Base-by-base conservation (phyloP, 2,113 vertebrate genomes). In the Chloropsis hardwickii region DNA sequence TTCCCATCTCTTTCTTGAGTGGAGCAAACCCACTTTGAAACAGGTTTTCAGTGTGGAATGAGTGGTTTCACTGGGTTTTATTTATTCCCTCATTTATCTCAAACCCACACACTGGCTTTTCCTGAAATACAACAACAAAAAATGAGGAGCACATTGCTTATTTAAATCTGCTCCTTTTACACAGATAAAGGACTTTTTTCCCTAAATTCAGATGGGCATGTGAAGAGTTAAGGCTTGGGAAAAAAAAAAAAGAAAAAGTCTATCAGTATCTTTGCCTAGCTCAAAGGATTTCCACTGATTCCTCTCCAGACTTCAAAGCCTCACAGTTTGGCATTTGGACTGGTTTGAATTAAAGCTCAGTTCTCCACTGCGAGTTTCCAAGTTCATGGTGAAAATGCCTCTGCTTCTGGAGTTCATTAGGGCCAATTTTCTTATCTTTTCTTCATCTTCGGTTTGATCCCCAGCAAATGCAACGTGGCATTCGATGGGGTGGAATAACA, bases 351-450 rank as follows among this genome's bases (percentile, higher is more conserved):
- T 99, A 99, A 87, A 98, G 96, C 96, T 98, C 97, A 98, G 98
- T 98, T 98, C 98, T 98, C 97, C 95, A 97, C 91, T 96, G 98
- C 17, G 50, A 81, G 92, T 98, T 98, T 98, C 98, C 97, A 97
- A 98, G 98, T 98, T 98, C 96, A 98, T 95, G 98, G 99, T 97
- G 98, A 98, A 98, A 98, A 98, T 98, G 97, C 97, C 39, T 81
- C 90, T 71, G 97, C 98, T 98, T 98, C 99, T 99, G 99, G 98
- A 98, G 98, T 98, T 99, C 98, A 99, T 99, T 99, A 99, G 90
- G 97, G 97, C 97, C 98, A 98, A 98, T 99, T 98, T 98, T 99
- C 99, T 99, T 99, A 99, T 99, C 99, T 99, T 98, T 98, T 94
- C 98, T 98, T 97, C 98, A 98, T 98, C 98, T 97, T 93, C 84